phyloP scores from a whole-genome alignment of 2,888 invertebrate species.

The Brenthis ino region DNA sequence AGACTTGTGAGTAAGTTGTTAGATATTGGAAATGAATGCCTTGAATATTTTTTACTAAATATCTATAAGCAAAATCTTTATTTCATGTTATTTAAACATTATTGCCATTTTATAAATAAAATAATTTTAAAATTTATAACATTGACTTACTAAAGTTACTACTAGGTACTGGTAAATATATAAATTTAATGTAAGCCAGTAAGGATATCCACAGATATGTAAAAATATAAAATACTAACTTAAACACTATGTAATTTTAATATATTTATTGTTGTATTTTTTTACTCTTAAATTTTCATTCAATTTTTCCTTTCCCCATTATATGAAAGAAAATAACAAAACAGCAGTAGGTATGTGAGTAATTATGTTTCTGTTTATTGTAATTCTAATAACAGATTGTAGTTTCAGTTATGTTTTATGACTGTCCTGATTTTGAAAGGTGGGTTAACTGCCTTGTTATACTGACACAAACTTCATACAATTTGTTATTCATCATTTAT shows the following conservation, averaged over 20 bases:
- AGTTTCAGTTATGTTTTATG: constrained; percentile 42
- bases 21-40: no score
- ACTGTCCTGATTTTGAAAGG: constrained; percentile 44
- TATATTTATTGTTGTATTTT: background rate
- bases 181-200: no score
- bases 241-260: no score
- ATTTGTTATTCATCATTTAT: background rate
- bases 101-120: no score
- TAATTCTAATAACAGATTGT: constrained; percentile 24
- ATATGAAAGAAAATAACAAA: background rate
- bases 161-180: no score
- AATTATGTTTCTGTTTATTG: constrained; percentile 15
- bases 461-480: constrained; percentile 29
- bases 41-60: no score
- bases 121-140: no score
- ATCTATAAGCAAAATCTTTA: no score
- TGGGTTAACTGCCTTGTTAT: constrained; percentile 44
- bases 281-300: background rate
- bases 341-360: constrained; percentile 10
- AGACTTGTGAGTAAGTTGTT: background rate
- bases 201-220: no score
- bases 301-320: constrained; percentile 8
- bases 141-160: no score
- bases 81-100: no score
- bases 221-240: no score